A percentile compares a stretch with the other conserved stretches of the same genome.
These are phyloP conservation scores for Chamaea fasciata DNA, from an alignment of 2,113 vertebrate species.

Conservation along the genomic window DNA sequence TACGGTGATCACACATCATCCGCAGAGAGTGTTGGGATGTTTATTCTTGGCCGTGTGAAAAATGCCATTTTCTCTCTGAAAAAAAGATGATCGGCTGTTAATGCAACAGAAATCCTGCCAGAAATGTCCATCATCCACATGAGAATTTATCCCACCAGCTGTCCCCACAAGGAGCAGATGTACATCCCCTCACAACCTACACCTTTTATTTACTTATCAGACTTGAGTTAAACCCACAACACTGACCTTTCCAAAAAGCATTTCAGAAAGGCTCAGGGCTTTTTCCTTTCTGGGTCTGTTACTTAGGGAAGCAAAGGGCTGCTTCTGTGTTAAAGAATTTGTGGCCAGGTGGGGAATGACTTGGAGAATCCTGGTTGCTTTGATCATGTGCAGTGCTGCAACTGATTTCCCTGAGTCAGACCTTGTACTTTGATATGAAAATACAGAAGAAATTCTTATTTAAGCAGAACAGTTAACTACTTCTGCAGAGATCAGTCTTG, in stretches of 20 bases:
- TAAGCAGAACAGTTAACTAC: background rate
- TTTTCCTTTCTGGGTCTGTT: background rate
- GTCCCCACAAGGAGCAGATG: background rate
- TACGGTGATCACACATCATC: conserved; percentile 84
- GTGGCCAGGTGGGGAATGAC: background rate
- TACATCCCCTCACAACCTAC: background rate
- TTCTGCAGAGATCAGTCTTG: background rate
- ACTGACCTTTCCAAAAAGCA: background rate
- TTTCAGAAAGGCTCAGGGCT: background rate
- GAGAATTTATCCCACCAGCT: background rate
- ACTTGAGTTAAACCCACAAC: background rate
- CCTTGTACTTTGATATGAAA: background rate
- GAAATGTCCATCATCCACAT: background rate
- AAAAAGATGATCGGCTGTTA: background rate
- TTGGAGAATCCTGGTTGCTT: background rate
- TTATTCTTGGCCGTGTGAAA: conserved; percentile 90
- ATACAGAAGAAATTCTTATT: background rate
- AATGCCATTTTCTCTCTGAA: conserved; percentile 98
- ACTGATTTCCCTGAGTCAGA: background rate
- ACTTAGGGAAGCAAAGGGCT: background rate
- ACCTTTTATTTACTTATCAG: background rate
- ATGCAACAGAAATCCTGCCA: background rate
- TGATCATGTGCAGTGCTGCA: background rate
- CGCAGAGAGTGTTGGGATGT: conserved; percentile 86
- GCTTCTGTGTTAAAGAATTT: background rate